Conservation (phyloP, 2,113 vertebrate genomes). For the Eclectus roratus region DNA sequence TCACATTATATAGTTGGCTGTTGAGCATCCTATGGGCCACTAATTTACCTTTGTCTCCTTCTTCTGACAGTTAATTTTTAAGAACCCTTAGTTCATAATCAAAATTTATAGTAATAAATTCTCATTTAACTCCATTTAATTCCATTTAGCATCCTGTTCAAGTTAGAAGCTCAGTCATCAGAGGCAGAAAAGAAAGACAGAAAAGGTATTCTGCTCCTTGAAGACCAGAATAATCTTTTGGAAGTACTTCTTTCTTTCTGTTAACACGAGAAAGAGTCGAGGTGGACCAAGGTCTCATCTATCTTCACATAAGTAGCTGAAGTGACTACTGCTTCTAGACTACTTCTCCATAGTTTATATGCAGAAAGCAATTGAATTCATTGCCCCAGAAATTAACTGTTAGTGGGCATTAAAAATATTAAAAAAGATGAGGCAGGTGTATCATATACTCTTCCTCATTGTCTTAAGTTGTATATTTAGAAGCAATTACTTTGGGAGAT, state of each 20-base stretch:
- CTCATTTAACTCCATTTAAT: not conserved
- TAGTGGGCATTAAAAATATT: not conserved
- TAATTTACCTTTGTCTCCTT: not conserved
- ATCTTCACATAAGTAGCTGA: not conserved
- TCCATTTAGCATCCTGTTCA: not conserved
- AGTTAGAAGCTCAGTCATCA: not conserved
- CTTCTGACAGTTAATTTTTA: not conserved
- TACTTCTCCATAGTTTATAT: not conserved
- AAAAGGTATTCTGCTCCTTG: not conserved
- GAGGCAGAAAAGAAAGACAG: not conserved
- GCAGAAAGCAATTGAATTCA: not conserved
- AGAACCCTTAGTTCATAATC: not conserved
- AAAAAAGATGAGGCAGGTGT: not conserved
- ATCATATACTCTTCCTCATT: not conserved
- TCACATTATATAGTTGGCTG: not conserved
- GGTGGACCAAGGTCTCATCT: not conserved
- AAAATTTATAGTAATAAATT: not conserved
- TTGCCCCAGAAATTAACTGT: not conserved
- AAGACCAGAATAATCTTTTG: not conserved
- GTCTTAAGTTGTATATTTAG: not conserved
- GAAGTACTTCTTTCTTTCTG: not conserved
- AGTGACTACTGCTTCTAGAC: not conserved
- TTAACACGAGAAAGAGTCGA: not conserved
- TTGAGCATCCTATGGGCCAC: not conserved
- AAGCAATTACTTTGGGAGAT: not conserved